A percentile compares a stretch with the other conserved stretches of the same genome.
phyloP scores from a whole-genome alignment of 2,113 vertebrate genomes.

The Caracal caracal region DNA sequence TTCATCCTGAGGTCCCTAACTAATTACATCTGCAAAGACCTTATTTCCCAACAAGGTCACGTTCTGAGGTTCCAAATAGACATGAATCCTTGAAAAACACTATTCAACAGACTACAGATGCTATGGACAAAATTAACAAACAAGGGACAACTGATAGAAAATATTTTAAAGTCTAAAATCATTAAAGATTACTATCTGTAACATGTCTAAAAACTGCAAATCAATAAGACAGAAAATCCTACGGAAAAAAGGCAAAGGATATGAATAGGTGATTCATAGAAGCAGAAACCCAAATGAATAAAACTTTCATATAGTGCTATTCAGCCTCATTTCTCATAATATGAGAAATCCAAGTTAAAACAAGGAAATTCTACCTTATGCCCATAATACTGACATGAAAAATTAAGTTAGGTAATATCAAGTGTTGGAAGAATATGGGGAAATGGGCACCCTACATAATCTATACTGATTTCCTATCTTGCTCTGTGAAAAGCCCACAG shows the following conservation, averaged over 20 bases:
- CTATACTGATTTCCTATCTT: background rate
- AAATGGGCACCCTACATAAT: background rate
- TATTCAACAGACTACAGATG: background rate
- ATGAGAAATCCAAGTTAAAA: constrained; percentile 4
- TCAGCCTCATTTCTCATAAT: background rate
- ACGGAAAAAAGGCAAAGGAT: background rate
- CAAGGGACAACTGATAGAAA: constrained; percentile 17
- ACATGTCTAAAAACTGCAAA: background rate
- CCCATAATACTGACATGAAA: background rate
- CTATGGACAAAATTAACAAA: background rate
- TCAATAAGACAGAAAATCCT: background rate
- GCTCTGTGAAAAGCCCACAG: background rate
- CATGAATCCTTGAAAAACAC: background rate
- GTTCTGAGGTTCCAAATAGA: background rate
- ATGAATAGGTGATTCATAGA: background rate
- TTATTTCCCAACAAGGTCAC: background rate
- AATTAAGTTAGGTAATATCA: background rate
- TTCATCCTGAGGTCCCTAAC: background rate
- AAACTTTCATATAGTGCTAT: background rate
- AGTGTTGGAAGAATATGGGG: background rate
- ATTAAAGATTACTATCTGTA: background rate
- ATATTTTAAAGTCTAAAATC: constrained; percentile 26
- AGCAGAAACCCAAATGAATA: constrained; percentile 18
- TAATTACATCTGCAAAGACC: background rate
- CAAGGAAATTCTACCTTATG: background rate